Conservation (phyloP, 2,888 invertebrate genomes). For the Dryocosmus kuriphilus region DNA sequence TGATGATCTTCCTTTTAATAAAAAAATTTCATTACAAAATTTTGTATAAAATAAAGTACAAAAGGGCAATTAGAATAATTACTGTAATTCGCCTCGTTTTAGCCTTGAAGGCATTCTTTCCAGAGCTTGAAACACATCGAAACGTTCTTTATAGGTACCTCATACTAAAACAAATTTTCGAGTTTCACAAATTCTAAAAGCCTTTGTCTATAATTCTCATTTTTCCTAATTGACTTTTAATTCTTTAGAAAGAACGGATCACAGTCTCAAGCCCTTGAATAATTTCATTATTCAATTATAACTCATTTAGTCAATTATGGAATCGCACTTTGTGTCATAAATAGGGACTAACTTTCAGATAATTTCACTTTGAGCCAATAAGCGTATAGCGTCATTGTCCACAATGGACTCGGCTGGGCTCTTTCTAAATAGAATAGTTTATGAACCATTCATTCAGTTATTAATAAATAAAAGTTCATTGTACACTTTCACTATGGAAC, state of each 20-base stretch:
- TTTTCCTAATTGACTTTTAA: not conserved
- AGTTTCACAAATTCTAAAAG: not conserved
- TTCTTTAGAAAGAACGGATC: not conserved
- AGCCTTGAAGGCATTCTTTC: not conserved
- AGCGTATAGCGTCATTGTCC: conserved; percentile 74
- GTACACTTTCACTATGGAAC: conserved; percentile 61
- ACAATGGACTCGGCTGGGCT: conserved; percentile 67
- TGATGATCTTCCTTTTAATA: no score
- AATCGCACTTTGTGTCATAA: conserved; percentile 73
- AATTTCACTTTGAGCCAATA: conserved; percentile 69
- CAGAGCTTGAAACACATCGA: not conserved
- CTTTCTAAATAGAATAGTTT: conserved; percentile 62
- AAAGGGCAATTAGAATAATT: conserved; percentile 15
- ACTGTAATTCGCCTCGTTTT: conserved; percentile 2
- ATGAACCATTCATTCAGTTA: conserved; percentile 62
- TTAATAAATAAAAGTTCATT: conserved; percentile 68
- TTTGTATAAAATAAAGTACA: not conserved
- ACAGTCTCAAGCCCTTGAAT: conserved; percentile 33
- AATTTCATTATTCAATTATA: conserved; percentile 30
- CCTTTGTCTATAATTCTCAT: not conserved
- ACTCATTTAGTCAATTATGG: conserved; percentile 52
- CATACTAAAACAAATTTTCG: not conserved
- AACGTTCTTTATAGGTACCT: not conserved
- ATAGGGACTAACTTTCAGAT: conserved; percentile 61
- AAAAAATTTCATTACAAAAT: no score